These are phyloP conservation scores for Muscicapa comitata DNA, from an alignment of 2,797 vertebrate genomes.

Conservation along the genomic window DNA sequence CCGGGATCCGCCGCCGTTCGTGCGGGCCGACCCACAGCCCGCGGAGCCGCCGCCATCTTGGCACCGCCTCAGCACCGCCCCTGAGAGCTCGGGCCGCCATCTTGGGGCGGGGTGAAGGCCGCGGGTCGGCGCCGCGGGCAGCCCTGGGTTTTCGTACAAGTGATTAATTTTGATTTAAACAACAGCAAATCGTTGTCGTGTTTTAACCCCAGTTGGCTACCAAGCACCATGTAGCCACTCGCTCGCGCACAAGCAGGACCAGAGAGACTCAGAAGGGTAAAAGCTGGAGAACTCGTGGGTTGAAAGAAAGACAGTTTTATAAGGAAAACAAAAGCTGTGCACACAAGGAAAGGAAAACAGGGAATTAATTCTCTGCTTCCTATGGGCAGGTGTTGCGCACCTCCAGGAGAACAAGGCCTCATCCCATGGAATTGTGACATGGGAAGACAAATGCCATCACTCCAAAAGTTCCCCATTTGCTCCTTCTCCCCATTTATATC, in stretches of 20 bases:
- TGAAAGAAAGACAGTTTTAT: background rate
- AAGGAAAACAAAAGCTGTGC: background rate
- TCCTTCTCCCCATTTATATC: background rate
- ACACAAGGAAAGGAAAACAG: background rate
- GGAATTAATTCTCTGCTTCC: background rate
- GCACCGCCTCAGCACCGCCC: background rate
- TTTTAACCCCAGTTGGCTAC: background rate
- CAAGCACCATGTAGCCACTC: background rate
- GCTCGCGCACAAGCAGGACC: fast-evolving
- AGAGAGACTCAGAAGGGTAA: background rate
- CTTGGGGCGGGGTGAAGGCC: background rate
- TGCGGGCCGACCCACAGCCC: too few species aligned
- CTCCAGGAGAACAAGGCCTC: background rate
- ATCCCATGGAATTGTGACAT: background rate
- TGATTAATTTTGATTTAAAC: background rate
- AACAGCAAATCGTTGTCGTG: background rate
- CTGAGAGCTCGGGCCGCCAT: background rate
- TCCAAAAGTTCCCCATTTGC: background rate
- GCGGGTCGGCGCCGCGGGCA: too few species aligned
- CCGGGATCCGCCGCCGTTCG: too few species aligned
- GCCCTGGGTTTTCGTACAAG: background rate
- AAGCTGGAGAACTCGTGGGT: background rate
- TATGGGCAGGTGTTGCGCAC: background rate
- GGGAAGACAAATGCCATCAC: background rate
- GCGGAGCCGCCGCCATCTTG: slow-evolving; percentile 4